phyloP scores from a whole-genome alignment of 2,888 invertebrate genomes.

The Watsonalla cultraria region DNA sequence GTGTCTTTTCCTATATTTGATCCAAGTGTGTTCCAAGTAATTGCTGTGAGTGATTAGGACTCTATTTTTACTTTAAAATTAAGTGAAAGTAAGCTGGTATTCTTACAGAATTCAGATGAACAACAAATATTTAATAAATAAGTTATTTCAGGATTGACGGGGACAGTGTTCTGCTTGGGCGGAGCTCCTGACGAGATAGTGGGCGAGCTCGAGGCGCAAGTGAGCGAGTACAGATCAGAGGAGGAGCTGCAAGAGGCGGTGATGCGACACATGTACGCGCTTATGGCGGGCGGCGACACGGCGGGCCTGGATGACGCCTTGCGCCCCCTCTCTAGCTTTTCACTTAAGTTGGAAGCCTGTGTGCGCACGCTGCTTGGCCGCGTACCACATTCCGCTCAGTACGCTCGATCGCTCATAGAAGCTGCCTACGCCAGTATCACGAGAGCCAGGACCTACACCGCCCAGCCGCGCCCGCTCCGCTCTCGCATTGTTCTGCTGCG shows the following conservation, averaged over 20 bases:
- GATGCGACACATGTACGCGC: constrained; percentile 37
- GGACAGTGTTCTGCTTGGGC: constrained; percentile 52
- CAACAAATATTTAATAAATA: neutral
- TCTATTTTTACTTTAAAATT: too few relatives aligned
- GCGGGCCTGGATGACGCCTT: neutral
- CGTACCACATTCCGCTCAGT: constrained; percentile 39
- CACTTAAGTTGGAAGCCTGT: constrained; percentile 24
- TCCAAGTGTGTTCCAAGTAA: too few relatives aligned
- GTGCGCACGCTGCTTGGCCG: constrained; percentile 28
- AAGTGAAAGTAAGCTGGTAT: too few relatives aligned
- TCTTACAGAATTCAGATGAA: too few relatives aligned
- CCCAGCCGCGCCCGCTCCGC: constrained; percentile 17
- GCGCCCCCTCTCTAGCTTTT: constrained; percentile 5
- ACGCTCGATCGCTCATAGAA: constrained; percentile 33
- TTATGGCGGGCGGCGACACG: constrained; percentile 25
- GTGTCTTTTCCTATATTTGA: too few relatives aligned
- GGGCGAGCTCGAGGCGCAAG: constrained; percentile 25
- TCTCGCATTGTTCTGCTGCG: constrained; percentile 37
- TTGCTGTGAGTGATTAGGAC: too few relatives aligned
- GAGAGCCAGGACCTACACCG: constrained; percentile 20
- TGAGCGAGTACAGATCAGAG: constrained; percentile 26
- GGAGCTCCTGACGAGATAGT: constrained; percentile 37
- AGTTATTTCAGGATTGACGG: constrained; percentile 30
- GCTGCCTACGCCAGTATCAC: constrained; percentile 30
- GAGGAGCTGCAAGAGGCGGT: constrained; percentile 40